Evolutionary conservation across 1,140 invertebrate species (phyloP), one percentile per base, ranked within the genome.

Genomic region (Neuroterus valhalla): DNA sequence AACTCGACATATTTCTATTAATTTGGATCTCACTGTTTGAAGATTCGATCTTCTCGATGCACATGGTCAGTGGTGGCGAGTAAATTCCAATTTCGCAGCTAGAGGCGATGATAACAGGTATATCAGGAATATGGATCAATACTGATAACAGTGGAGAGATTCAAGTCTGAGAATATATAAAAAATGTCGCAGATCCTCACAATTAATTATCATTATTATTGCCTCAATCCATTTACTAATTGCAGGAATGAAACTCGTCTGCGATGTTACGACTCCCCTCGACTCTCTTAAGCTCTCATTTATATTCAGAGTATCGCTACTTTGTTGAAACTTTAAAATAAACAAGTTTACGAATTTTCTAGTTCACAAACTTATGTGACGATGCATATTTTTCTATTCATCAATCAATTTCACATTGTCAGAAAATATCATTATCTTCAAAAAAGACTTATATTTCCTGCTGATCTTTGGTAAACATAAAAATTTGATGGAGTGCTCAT

Each of bases 51-150:
- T 26, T 26, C 26, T 26, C 2, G 26, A 48, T 48, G n/a, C 46
- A n/a, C 8, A 17, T n/a, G 17, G 8, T 48, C 8, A 17, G n/a
- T 5, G 15, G 15, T 19, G 17, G 3, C n/a, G 46, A n/a, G 8
- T 17, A n/a, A 62, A 26, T 62, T 62, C 15, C 2, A 11, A 26
- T 62, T 26, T 15, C 14, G 3, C 15, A 12, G 4, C 21, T 62
- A 21, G 15, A 62, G 23, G 15, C 26, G 21, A 62, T 26, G 52
- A 62, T 62, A 62, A 31, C 3, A 38, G 21, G 52, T 11, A 31
- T 55, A 55, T 26, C 12, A 55, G 50, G 50, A 55, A 55, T 55
- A 55, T 55, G 23, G 50, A 26, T 55, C 10, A 62, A 62, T 62
- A 62, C 23, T 11, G 10, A 62, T 26, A 14, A 31, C 11, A 21